Base-by-base conservation (phyloP, 2,888 invertebrate genomes). In the Nemapogon koenigi region DNA sequence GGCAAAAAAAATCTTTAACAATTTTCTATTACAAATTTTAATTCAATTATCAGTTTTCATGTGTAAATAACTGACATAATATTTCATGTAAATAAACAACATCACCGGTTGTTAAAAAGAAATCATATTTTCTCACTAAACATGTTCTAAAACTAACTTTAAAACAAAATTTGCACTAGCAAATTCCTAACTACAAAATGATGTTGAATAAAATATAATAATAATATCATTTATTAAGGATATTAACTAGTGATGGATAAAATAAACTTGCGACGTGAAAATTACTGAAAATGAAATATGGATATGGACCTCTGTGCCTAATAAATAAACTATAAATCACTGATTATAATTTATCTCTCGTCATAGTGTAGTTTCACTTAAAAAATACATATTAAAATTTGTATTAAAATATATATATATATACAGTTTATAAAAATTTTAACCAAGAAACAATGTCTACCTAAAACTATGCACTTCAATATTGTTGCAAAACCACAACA, bases 281-380 rank as follows among this genome's bases (percentile, higher is more conserved):
- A 18, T 18, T 35, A 19, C 16, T 35, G 26, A 19, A 35, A 35
- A 27, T 27, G 11, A 35, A 16, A 15, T 25, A 35, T 17, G 11
- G 17, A 16, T 16, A 31, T 31, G 8, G 31, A 10, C 10, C 22
- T 6, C 10, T 7, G 10, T 22, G 10, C 22, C 6, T 22, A 22
- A 22, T 7, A 22, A 10, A 22, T 22, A 10, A 22, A 22, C 22
- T 22, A 22, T 28, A 28, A 17, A 7, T 28, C 8, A 15, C 4
- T 30, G 4, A n/a, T 58, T 52, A 54, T 57, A 53, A 60, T 59
- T 57, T 60, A 65, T 72, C 72, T 73, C 72, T 73, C 75, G 70
- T 72, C 66, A 73, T 73, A 75, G 67, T 64, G 67, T 58, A 63
- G 65, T 71, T 73, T 64, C 68, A 59, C 73, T 76, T 75, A 75